Evolutionary conservation across 2,797 vertebrate genomes (phyloP).

Genomic region (Myotis daubentonii): DNA sequence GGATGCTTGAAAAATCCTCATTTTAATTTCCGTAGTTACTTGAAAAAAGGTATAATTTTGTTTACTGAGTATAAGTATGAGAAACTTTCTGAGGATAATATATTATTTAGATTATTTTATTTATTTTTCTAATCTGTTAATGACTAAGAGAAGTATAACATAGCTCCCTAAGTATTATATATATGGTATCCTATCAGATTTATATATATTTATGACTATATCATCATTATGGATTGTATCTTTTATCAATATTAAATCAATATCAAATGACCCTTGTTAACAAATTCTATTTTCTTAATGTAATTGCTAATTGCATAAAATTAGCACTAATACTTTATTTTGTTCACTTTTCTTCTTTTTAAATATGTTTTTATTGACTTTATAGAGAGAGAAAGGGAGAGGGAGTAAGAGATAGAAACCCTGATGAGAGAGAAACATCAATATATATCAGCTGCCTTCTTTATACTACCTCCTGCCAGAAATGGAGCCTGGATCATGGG

Average conservation of each 20-base stretch:
- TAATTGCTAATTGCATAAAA: not conserved
- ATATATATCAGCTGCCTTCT: too few species aligned
- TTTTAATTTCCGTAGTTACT: not conserved
- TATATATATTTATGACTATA: not conserved
- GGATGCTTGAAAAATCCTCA: not conserved
- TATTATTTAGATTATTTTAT: not conserved
- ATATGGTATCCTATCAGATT: not conserved
- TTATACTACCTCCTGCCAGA: too few species aligned
- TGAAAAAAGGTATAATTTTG: not conserved
- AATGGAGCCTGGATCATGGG: too few species aligned
- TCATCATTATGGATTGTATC: not conserved
- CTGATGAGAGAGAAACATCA: too few species aligned
- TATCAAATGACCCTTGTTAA: not conserved
- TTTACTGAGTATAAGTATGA: not conserved
- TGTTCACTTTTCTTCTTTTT: not conserved
- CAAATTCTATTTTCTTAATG: not conserved
- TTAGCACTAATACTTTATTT: not conserved
- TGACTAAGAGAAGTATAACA: not conserved
- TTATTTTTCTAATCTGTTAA: not conserved
- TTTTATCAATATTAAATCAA: constrained; percentile 33
- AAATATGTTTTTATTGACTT: too few species aligned
- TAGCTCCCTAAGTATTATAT: not conserved
- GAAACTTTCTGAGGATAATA: not conserved
- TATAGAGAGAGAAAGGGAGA: too few species aligned
- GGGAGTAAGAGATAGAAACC: too few species aligned